Conservation (phyloP, 2,888 invertebrate species). For the Dolomedes plantarius region DNA sequence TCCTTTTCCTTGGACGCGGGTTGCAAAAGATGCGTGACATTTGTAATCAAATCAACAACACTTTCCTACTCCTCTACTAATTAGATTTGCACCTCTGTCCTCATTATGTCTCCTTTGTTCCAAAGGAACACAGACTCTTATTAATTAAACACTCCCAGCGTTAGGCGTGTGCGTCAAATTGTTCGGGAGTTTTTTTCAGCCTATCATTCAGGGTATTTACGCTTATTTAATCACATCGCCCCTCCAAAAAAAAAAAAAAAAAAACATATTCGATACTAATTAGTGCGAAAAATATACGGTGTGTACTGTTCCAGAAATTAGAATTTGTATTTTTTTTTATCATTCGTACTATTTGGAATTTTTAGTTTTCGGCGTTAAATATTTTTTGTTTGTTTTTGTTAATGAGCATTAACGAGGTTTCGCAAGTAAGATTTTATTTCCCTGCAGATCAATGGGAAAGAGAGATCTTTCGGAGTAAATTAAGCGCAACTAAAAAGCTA, state of each 20-base stretch:
- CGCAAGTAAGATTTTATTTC: constrained; percentile 22
- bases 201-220: constrained; percentile 54
- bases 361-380: constrained; percentile 20
- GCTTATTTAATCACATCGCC: constrained; percentile 46
- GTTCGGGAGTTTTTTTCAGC: constrained; percentile 10
- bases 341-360: constrained; percentile 13
- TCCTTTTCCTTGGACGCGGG: constrained; percentile 25
- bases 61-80: constrained; percentile 49
- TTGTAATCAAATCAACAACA: constrained; percentile 62
- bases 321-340: constrained; percentile 20
- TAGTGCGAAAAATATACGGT: constrained; percentile 48
- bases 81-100: constrained; percentile 55
- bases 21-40: constrained; percentile 51
- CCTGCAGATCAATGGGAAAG: constrained; percentile 5
- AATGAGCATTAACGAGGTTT: constrained; percentile 47
- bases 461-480: not conserved
- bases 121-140: constrained; percentile 25
- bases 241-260: constrained; percentile 28
- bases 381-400: constrained; percentile 20
- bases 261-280: constrained; percentile 58
- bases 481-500: not conserved
- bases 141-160: constrained; percentile 52
- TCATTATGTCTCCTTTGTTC: constrained; percentile 50
- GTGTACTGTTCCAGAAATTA: constrained; percentile 30
- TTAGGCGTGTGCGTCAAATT: constrained; percentile 42